Evolutionary conservation across 2,113 vertebrate genomes (phyloP), one percentile per base, ranked within the genome.

Genomic region (Antennarius striatus): DNA sequence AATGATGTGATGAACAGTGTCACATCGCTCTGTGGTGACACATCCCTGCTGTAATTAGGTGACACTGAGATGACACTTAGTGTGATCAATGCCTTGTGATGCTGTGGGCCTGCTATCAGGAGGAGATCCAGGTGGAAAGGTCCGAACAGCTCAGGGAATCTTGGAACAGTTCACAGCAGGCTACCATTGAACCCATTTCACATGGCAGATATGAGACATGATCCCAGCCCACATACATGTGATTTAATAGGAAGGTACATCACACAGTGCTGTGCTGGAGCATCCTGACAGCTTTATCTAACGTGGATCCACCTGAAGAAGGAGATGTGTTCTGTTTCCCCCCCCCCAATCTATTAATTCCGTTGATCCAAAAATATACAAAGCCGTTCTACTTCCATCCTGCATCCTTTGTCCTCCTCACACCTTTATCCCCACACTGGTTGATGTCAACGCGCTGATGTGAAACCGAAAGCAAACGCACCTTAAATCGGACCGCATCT

Each of bases 391-490:
- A 12, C n/a, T 61, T 68, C 56, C 65, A 65, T 71, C 69, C 79
- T 15, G 28, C 46, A 6, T 42, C 59, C 69, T 82, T 82, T 86
- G 83, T 84, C 74, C 69, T 72, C 63, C 15, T 46, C 40, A 15
- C 56, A 46, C 49, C 22, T 76, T 22, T 5, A 29, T 28, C 68
- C 48, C 66, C 52, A 67, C 28, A 15, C 55, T 28, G 68, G 9
- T 71, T 42, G 4, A n/a, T 40, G 61, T 63, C 56, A 50, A 67
- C 48, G 61, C 68, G 75, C 75, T 79, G 80, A 70, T 15, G 15
- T 1, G 15, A 8, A 28, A n/a, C 42, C 14, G 29, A n/a, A 7
- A 6, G 17, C 40, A 56, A 55, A 59, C 56, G 8, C 59, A 80
- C 54, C 62, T 69, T 57, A 3, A 50, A 60, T 58, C 72, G 78